Evolutionary conservation across 2,888 invertebrate species (phyloP), one percentile per base, ranked within the genome.

Genomic region (Hyppa rectilinea): DNA sequence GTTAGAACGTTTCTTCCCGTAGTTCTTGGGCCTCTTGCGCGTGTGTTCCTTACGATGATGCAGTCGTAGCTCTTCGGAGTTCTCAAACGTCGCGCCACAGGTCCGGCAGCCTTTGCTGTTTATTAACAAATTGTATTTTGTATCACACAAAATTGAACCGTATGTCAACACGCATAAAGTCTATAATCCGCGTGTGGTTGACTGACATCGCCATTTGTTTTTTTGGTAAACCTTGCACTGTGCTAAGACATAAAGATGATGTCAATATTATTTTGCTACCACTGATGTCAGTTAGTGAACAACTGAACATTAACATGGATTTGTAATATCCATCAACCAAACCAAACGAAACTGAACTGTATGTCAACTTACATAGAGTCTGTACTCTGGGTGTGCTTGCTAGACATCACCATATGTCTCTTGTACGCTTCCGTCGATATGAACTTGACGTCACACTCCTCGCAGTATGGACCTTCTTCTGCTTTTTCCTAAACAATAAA

Each of bases 381-480:
- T 23, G 86, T 85, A 31, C 52, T 81, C 61, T 82, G 75, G 0
- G 86, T 85, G 84, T 90, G 86, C 64, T 94, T 95, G 63, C 89
- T 89, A 0, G 95, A 94, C 38, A 93, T 95, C 77, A 94, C 93
- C 90, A 93, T 91, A 83, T 96, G 95, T 5, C 95, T 86, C 80
- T 94, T 94, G 88, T 89, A 95, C n/a, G 95, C 95, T 67, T 94
- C 94, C 47, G 75, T 80, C 0, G 93, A 92, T 0, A 91, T 81
- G 80, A 96, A 95, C 80, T 93, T 91, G 20, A 96, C 93, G 84
- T 95, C 93, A 74, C 95, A 96, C 43, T 90, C 89, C 52, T 85
- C 87, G 80, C 95, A 96, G 80, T 92, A 95, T 7, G 91, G 94
- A 1, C 90, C 91, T 2, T 89, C 75, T 60, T 83, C 80, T 7